Evolutionary conservation across 2,888 invertebrate species (phyloP), one percentile per base, ranked within the genome.

Genomic region (Melieria omissa): DNA sequence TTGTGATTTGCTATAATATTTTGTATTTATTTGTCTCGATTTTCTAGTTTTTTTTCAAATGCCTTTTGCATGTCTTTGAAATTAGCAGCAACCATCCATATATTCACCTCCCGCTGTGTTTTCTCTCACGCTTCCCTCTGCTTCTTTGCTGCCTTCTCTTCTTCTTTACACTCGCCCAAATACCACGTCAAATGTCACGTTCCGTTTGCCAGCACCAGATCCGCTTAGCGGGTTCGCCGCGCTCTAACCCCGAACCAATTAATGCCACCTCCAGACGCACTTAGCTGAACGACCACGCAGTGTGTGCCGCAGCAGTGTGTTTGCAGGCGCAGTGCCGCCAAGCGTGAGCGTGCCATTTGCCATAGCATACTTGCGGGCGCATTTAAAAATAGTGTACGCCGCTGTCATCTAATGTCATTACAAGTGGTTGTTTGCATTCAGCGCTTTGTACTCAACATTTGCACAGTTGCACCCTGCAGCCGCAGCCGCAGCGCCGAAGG

Each of bases 151-250:
- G 8, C 12, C 7, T 52, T 6, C 10, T 52, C 70, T 62, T 41
- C 47, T 46, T 67, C 8, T 46, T 55, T 4, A 3, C 9, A 57
- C 14, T 58, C 55, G 77, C 74, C 77, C 79, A 76, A 80, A 78
- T 76, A 75, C 41, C 47, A 76, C 52, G 58, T 67, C 68, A 68
- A 66, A 70, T 67, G 62, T 71, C 72, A 76, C 41, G 42, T 73
- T 73, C 61, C 75, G 65, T 75, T 65, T 71, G 67, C 63, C 71
- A 58, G 66, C 71, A 71, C 63, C 73, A 46, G 62, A 57, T 46
- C 16, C 62, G 58, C 67, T 68, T 70, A 29, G 67, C 45, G 52
- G 9, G 12, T 12, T 49, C 49, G n/a, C 55, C 41, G 45, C 42
- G 54, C 54, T n/a, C 7, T 62, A 73, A 70, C 73, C 73, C 52